A percentile compares a stretch with the other conserved stretches of the same genome.
phyloP scores from a whole-genome alignment of 2,113 vertebrate species.

The Ciconia boyciana region DNA sequence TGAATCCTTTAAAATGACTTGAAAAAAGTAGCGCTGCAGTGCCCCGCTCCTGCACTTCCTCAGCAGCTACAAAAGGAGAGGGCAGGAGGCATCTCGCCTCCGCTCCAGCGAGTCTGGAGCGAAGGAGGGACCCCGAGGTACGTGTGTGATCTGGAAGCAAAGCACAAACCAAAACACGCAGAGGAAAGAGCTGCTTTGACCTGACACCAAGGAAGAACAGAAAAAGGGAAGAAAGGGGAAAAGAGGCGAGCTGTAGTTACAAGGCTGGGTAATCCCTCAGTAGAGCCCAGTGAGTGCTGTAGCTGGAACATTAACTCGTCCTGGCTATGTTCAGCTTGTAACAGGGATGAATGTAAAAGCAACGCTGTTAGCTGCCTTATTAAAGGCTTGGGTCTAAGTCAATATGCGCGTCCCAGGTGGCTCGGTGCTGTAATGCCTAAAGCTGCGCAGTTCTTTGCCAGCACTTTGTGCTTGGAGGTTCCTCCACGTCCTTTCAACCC shows the following conservation, averaged over 20 bases:
- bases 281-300: neutral
- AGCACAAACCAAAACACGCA: neutral
- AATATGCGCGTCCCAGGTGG: neutral
- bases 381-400: constrained; percentile 18
- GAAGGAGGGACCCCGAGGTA: neutral
- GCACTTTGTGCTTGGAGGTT: neutral
- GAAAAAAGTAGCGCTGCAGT: neutral
- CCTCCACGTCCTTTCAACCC: neutral
- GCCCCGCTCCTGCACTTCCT: neutral
- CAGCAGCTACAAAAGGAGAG: neutral
- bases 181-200: constrained; percentile 10
- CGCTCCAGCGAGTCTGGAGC: neutral
- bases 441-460: neutral
- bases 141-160: neutral
- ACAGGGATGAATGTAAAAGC: constrained; percentile 15
- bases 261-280: neutral
- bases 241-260: neutral
- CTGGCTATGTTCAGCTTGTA: neutral
- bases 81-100: neutral
- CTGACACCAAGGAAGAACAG: constrained; percentile 4
- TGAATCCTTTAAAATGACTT: neutral
- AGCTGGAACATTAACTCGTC: neutral
- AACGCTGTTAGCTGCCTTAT: constrained; percentile 41
- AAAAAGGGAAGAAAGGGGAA: constrained; percentile 17
- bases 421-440: neutral